Percentiles rank a stretch among this genome's conserved stretches.
These are phyloP conservation scores for Gasterosteus aculeatus DNA, from an alignment of 2,113 vertebrate species.

Conservation along the genomic window DNA sequence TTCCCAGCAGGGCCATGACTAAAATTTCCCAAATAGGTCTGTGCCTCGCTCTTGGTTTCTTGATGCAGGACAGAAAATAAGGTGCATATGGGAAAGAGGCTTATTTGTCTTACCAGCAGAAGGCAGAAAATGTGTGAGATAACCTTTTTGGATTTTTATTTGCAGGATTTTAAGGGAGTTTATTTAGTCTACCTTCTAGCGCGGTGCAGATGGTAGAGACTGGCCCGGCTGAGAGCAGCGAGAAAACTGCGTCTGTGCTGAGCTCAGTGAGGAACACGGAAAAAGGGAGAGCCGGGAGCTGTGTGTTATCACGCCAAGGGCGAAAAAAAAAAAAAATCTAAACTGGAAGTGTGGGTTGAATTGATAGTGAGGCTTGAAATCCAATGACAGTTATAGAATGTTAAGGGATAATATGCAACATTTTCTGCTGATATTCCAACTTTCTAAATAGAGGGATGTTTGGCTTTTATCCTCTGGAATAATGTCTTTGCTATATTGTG, in stretches of 20 bases:
- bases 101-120: not conserved
- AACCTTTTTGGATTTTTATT: not conserved
- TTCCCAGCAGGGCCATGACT: conserved; percentile 9
- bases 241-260: conserved; percentile 62
- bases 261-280: conserved; percentile 33
- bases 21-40: conserved; percentile 23
- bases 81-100: conserved; percentile 1
- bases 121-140: not conserved
- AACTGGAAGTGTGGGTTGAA: not conserved
- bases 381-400: not conserved
- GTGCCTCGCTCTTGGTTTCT: not conserved
- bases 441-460: not conserved
- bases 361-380: conserved; percentile 17
- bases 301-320: conserved; percentile 25
- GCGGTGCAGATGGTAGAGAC: conserved; percentile 46
- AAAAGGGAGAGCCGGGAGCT: conserved; percentile 29
- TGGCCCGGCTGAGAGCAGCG: conserved; percentile 45
- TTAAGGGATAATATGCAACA: not conserved
- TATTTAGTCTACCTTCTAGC: conserved; percentile 24
- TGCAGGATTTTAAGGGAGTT: conserved; percentile 5
- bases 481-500: not conserved
- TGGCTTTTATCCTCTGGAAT: not conserved
- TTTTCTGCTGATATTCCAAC: not conserved
- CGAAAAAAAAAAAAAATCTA: conserved; percentile 5
- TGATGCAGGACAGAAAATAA: conserved; percentile 5